Evolutionary conservation across 2,797 vertebrate species (phyloP).

Genomic region (Nyctibius grandis): DNA sequence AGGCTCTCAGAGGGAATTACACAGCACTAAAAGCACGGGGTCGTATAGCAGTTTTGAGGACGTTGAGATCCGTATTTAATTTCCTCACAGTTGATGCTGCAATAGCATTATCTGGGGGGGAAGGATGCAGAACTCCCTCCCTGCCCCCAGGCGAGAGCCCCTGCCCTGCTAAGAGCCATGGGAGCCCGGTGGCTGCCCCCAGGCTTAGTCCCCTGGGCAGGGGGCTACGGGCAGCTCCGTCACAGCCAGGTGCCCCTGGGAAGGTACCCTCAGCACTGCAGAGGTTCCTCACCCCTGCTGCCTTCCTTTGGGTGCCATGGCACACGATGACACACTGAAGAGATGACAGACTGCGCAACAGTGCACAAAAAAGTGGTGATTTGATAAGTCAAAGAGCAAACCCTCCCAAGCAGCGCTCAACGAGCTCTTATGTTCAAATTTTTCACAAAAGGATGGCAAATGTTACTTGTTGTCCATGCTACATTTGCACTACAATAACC

Average conservation of each 20-base stretch:
- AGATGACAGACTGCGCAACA: neutral
- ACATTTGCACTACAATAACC: neutral
- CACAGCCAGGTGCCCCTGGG: accelerated
- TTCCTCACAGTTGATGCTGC: accelerated
- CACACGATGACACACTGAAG: accelerated
- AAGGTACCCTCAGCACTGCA: neutral
- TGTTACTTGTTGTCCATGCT: neutral
- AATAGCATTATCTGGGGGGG: accelerated
- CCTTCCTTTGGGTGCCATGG: neutral
- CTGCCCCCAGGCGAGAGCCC: accelerated
- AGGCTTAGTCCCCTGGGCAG: neutral
- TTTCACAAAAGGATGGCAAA: neutral
- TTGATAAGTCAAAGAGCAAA: neutral
- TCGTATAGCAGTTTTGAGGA: neutral
- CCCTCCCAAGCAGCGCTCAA: neutral
- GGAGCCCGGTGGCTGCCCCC: accelerated
- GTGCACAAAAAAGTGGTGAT: neutral
- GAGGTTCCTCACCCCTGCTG: neutral
- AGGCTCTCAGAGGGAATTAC: neutral
- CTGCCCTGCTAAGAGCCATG: neutral
- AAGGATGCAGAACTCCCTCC: neutral
- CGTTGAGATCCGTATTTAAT: accelerated
- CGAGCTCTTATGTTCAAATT: neutral
- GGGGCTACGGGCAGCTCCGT: neutral
- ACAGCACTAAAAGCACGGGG: neutral